These are phyloP conservation scores for Ptychobarbus kaznakovi DNA, from an alignment of 2,797 vertebrate genomes.

Conservation along the genomic window DNA sequence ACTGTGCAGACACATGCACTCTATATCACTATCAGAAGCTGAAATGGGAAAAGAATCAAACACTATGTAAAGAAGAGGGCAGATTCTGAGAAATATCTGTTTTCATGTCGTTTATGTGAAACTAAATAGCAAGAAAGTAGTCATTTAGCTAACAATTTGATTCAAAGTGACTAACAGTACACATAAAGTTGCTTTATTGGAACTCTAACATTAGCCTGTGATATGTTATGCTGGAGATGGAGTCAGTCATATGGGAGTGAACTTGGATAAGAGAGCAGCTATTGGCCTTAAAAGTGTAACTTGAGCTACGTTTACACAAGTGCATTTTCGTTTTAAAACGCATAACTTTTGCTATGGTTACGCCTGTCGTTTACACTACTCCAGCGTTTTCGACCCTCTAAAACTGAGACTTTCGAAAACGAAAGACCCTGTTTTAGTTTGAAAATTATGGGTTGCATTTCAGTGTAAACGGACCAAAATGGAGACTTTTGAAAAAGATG, in stretches of 20 bases:
- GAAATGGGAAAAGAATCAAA: slow-evolving; percentile 14
- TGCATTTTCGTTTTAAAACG: too few relatives aligned
- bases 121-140: neutral
- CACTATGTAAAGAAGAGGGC: neutral
- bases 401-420: too few relatives aligned
- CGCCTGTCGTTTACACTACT: too few relatives aligned
- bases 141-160: neutral
- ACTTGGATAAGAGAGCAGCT: neutral
- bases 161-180: neutral
- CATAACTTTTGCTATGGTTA: too few relatives aligned
- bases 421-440: too few relatives aligned
- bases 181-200: neutral
- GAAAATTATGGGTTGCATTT: too few relatives aligned
- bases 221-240: neutral
- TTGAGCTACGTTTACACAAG: too few relatives aligned
- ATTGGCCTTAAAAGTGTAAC: neutral
- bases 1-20: slow-evolving; percentile 78
- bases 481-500: too few relatives aligned
- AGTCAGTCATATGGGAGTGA: neutral
- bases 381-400: too few relatives aligned
- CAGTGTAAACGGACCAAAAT: too few relatives aligned
- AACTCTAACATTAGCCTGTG: neutral
- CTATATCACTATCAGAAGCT: neutral
- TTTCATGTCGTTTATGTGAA: neutral
- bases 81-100: slow-evolving; percentile 9